phyloP scores from a whole-genome alignment of 2,797 vertebrate genomes.

The Leucoraja ocellata region DNA sequence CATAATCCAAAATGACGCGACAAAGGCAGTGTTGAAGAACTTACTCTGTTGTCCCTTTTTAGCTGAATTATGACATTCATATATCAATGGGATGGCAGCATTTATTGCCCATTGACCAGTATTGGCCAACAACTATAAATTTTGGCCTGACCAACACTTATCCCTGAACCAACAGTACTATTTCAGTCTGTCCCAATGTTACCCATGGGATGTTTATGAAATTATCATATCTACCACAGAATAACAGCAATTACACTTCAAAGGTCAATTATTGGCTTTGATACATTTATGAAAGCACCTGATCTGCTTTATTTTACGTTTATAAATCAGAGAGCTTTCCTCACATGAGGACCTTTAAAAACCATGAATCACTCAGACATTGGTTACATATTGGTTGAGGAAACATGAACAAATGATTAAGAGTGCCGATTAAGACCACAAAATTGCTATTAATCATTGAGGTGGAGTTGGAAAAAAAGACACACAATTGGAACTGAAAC shows the following conservation, averaged over 20 bases:
- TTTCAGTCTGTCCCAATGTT: not conserved
- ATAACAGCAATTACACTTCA: not conserved
- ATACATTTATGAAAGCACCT: not conserved
- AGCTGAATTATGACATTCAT: no score
- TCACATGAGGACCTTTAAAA: not conserved
- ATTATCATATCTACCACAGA: not conserved
- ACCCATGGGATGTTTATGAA: not conserved
- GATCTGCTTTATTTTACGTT: not conserved
- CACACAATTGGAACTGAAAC: not conserved
- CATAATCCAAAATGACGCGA: not conserved
- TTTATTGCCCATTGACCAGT: no score
- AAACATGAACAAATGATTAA: constrained; percentile 9
- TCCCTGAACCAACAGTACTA: not conserved
- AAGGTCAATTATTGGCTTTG: not conserved
- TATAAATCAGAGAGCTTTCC: not conserved
- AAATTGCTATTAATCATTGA: not conserved
- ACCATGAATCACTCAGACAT: not conserved
- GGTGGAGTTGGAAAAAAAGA: not conserved
- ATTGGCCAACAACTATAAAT: not conserved
- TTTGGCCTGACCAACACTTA: not conserved
- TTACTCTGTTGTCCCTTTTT: not conserved
- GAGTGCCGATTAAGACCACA: constrained; percentile 18
- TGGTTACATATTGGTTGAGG: not conserved
- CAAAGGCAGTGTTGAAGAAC: not conserved
- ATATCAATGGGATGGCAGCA: no score